phyloP scores from a whole-genome alignment of 2,113 vertebrate species.

The Lichenostomus cassidix region DNA sequence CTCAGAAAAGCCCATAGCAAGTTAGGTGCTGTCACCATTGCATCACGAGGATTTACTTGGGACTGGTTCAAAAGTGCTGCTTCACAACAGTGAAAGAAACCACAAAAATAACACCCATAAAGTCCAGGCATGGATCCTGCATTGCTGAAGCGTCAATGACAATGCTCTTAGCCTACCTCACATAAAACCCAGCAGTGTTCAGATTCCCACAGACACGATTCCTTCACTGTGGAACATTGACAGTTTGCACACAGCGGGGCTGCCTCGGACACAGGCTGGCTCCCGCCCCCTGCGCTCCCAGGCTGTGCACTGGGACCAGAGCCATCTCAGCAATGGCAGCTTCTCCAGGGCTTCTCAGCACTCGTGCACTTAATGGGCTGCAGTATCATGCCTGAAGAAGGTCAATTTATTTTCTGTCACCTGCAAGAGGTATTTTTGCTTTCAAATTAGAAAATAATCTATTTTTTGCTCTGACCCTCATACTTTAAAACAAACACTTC shows the following conservation, averaged over 20 bases:
- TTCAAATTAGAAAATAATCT: slow-evolving; percentile 11
- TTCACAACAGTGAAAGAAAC: neutral
- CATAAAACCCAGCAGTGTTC: neutral
- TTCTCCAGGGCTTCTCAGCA: neutral
- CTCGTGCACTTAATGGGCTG: neutral
- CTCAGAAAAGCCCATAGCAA: neutral
- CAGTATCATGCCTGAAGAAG: neutral
- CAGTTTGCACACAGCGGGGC: neutral
- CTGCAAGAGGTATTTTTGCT: slow-evolving; percentile 3
- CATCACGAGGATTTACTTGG: neutral
- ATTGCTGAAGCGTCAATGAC: neutral
- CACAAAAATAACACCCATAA: neutral
- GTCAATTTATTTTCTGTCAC: neutral
- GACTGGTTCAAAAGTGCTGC: neutral
- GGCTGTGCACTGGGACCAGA: neutral
- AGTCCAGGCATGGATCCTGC: neutral
- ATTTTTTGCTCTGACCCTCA: neutral
- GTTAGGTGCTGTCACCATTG: neutral
- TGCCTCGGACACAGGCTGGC: neutral
- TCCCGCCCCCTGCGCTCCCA: neutral
- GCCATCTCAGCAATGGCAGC: neutral
- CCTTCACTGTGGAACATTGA: neutral
- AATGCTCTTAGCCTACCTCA: neutral
- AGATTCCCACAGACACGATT: neutral
- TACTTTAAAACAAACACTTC: slow-evolving; percentile 46